A percentile compares a stretch with the other conserved stretches of the same genome.
phyloP scores from a whole-genome alignment of 2,888 invertebrate genomes.

The Acleris emargana region DNA sequence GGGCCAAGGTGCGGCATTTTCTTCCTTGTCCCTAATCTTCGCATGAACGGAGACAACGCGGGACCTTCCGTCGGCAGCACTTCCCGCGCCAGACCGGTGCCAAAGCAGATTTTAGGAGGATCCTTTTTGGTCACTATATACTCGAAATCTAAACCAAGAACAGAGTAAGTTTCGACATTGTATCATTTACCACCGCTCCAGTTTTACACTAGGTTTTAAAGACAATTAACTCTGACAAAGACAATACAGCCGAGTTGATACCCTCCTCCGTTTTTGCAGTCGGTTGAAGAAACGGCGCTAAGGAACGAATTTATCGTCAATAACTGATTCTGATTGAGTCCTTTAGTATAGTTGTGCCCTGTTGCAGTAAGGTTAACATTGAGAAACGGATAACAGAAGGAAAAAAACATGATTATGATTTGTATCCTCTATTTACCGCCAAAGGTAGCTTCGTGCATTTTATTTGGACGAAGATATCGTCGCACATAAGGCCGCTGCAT shows the following conservation, averaged over 20 bases:
- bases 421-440: conserved; percentile 60
- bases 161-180: not conserved
- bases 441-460: conserved; percentile 65
- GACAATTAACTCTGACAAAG: too few relatives aligned
- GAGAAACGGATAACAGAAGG: too few relatives aligned
- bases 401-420: too few relatives aligned
- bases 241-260: too few relatives aligned
- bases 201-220: too few relatives aligned
- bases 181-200: too few relatives aligned
- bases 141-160: conserved; percentile 71
- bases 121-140: conserved; percentile 80
- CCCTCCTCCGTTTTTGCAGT: too few relatives aligned
- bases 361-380: too few relatives aligned
- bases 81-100: conserved; percentile 72
- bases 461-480: conserved; percentile 65
- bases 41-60: conserved; percentile 75
- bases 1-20: conserved; percentile 67
- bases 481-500: conserved; percentile 73
- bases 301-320: too few relatives aligned
- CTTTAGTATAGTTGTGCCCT: too few relatives aligned
- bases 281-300: too few relatives aligned
- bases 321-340: too few relatives aligned
- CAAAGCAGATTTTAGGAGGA: conserved; percentile 77
- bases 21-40: conserved; percentile 48
- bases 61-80: conserved; percentile 73